Evolutionary conservation across 2,113 vertebrate genomes (phyloP), one percentile per base, ranked within the genome.

Genomic region (Gobio gobio): DNA sequence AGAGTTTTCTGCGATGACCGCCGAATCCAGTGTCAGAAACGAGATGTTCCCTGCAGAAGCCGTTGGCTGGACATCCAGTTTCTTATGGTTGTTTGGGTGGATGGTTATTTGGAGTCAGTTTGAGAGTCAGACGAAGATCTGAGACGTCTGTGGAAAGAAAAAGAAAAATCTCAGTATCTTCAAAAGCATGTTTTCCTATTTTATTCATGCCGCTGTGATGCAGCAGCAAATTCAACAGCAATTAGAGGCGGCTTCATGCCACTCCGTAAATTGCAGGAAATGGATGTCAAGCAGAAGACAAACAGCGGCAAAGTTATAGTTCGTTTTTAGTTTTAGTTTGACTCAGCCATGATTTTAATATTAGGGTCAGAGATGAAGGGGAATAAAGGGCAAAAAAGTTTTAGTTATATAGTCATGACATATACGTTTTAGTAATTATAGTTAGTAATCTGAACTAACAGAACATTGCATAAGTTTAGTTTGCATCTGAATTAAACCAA

Each of bases 231-330:
- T 82, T 87, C 85, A 91, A 91, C 84, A 63, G 88, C 89, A 91
- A 91, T 93, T 85, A 89, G 89, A 88, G 87, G 80, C 56, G 87
- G 93, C 86, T 94, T 94, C 92, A 93, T 94, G 92, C 86, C 91
- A 84, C 77, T 87, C 92, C 91, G 94, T 94, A 94, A 94, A 94
- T 93, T 93, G 92, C 91, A 84, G 86, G 83, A 2, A 79, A n/a
- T 40, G 82, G 90, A 93, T 88, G 91, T 93, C 93, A 93, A 94
- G 94, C 93, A 94, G 89, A 92, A 94, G 92, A 92, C 93, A 93
- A 93, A 93, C 92, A 92, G 91, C 91, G 91, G 93, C 88, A 84
- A 87, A 89, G 91, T 90, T 90, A 76, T 4, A 10, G n/a, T 56
- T 13, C 18, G 18, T 8, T 56, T 56, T 56, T 56, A 56, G 54